phyloP scores from a whole-genome alignment of 2,113 vertebrate genomes.

The Leptobrachium ailaonicum region DNA sequence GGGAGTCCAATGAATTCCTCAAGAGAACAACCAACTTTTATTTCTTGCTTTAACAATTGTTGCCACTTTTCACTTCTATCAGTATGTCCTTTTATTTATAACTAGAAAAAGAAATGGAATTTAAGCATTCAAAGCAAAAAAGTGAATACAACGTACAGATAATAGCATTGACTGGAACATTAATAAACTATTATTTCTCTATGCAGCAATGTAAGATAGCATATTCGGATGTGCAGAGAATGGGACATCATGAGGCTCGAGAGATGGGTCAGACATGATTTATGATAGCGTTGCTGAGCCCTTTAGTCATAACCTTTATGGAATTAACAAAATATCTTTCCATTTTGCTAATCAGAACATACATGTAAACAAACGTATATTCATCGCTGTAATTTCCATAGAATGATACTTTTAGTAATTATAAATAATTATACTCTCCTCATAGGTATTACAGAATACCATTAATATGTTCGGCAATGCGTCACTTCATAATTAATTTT shows the following conservation, averaged over 20 bases:
- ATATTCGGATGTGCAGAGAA: conserved; percentile 21
- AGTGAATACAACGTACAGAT: conserved; percentile 50
- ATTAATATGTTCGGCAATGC: neutral
- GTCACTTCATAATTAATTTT: neutral
- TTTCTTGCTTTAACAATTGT: conserved; percentile 42
- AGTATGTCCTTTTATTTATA: conserved; percentile 20
- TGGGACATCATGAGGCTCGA: conserved; percentile 37
- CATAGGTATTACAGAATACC: neutral
- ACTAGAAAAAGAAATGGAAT: conserved; percentile 27
- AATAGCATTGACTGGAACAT: conserved; percentile 51
- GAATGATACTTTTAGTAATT: neutral
- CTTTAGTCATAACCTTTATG: conserved; percentile 45
- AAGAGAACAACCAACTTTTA: conserved; percentile 35
- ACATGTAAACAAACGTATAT: conserved; percentile 23
- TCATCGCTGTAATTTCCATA: conserved; percentile 9
- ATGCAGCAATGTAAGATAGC: conserved; percentile 45
- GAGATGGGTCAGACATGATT: conserved; percentile 26
- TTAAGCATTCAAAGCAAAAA: conserved; percentile 43
- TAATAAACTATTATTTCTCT: conserved; percentile 41
- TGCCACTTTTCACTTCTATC: conserved; percentile 30
- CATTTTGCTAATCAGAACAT: conserved; percentile 36
- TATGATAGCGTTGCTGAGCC: conserved; percentile 38
- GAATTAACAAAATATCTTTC: conserved; percentile 24
- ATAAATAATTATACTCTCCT: neutral
- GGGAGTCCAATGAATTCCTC: conserved; percentile 8